Percentiles rank a stretch among this genome's conserved stretches.
Evolutionary conservation across 2,797 vertebrate genomes (phyloP).

Genomic region (Diglossa cyanea): DNA sequence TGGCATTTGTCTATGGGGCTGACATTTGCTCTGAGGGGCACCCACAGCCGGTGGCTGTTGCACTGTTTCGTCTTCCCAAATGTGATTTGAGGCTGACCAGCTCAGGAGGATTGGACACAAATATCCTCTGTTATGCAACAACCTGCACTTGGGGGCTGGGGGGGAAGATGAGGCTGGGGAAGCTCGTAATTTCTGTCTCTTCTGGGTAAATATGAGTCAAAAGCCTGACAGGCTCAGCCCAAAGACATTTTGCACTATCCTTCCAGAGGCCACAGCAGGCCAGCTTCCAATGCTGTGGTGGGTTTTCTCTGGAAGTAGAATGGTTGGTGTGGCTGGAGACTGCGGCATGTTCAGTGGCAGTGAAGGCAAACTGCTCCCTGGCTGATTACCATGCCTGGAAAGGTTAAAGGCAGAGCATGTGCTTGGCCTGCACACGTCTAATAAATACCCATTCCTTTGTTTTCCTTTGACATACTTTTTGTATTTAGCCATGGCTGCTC

Average conservation of each 20-base stretch:
- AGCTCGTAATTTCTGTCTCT: not conserved
- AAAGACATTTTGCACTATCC: not conserved
- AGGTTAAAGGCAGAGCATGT: not conserved
- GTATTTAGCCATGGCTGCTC: not conserved
- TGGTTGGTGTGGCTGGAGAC: not conserved
- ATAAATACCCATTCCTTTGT: not conserved
- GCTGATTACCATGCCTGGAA: not conserved
- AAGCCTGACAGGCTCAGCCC: not conserved
- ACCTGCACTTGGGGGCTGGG: not conserved
- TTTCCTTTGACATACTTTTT: not conserved
- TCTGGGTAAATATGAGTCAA: not conserved
- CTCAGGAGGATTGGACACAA: not conserved
- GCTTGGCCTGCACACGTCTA: not conserved
- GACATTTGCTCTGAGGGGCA: fast-evolving
- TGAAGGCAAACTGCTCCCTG: not conserved
- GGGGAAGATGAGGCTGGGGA: not conserved
- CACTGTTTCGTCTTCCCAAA: not conserved
- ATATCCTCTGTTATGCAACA: not conserved
- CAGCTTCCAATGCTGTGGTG: fast-evolving
- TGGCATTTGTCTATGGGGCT: not conserved
- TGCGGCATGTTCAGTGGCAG: not conserved
- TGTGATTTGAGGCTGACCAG: not conserved
- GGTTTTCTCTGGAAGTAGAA: not conserved
- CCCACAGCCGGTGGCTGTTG: not conserved
- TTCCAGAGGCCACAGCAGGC: not conserved